Evolutionary conservation across 2,113 vertebrate genomes (phyloP).

Genomic region (Tonatia bakeri): DNA sequence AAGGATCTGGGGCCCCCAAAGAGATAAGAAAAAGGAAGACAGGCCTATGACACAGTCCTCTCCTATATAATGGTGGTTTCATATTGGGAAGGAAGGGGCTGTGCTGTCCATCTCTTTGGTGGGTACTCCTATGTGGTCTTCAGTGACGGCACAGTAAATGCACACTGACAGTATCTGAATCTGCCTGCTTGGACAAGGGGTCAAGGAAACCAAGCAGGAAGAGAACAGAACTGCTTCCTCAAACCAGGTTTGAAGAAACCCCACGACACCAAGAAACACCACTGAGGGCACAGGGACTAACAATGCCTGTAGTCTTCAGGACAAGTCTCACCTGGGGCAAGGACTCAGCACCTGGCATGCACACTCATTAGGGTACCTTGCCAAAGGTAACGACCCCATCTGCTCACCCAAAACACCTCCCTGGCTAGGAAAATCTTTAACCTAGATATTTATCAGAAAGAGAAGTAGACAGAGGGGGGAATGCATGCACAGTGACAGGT

Average conservation of each 20-base stretch:
- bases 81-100: background rate
- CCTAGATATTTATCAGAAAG: background rate
- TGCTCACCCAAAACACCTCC: background rate
- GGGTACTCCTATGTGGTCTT: background rate
- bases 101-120: background rate
- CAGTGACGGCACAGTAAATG: background rate
- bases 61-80: background rate
- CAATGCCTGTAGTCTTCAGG: background rate
- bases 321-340: background rate
- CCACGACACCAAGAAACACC: background rate
- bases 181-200: background rate
- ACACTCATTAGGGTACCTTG: fast-evolving
- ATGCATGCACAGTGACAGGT: background rate
- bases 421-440: background rate
- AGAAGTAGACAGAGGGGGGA: background rate
- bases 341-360: background rate
- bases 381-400: background rate
- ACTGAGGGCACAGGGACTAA: background rate
- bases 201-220: background rate
- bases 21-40: background rate
- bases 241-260: background rate
- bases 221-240: background rate
- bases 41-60: constrained; percentile 63
- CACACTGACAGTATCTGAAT: background rate
- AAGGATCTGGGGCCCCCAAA: constrained; percentile 86